A percentile compares a stretch with the other conserved stretches of the same genome.
These are phyloP conservation scores for Sebastes umbrosus DNA, from an alignment of 2,797 vertebrate genomes.

Conservation along the genomic window DNA sequence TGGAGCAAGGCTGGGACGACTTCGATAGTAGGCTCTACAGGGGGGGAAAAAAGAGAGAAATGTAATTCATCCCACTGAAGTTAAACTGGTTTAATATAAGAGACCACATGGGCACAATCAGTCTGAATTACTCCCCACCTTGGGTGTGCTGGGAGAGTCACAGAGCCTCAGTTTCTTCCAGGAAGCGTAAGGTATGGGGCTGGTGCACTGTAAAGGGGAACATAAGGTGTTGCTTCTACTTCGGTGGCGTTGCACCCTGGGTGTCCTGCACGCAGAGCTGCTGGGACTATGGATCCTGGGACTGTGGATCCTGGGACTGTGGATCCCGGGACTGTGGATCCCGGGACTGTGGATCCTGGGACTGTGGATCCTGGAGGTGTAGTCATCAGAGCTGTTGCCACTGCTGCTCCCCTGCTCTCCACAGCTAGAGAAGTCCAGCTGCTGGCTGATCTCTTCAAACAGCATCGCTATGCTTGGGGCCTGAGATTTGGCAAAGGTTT, in stretches of 20 bases:
- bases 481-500: slow-evolving; percentile 3
- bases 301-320: too few relatives aligned
- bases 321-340: slow-evolving; percentile 14
- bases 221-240: slow-evolving; percentile 45
- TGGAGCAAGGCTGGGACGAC: slow-evolving; percentile 77
- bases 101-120: background rate
- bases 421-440: slow-evolving; percentile 85
- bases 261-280: slow-evolving; percentile 54
- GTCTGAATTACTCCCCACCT: slow-evolving; percentile 74
- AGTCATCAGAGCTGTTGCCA: slow-evolving; percentile 78
- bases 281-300: background rate
- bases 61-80: background rate
- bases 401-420: slow-evolving; percentile 77
- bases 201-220: slow-evolving; percentile 69
- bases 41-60: background rate
- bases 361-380: slow-evolving; percentile 17
- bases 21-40: slow-evolving; percentile 86
- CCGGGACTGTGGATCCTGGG: slow-evolving; percentile 20
- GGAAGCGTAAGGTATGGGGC: slow-evolving; percentile 81
- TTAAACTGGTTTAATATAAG: background rate
- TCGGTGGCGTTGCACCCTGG: slow-evolving; percentile 58
- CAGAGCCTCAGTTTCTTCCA: slow-evolving; percentile 86
- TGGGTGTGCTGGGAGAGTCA: slow-evolving; percentile 89
- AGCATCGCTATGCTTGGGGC: slow-evolving; percentile 62
- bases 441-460: slow-evolving; percentile 77